These are phyloP conservation scores for Lasaia peninsularis DNA, from an alignment of 1,140 invertebrate species.

Conservation along the genomic window DNA sequence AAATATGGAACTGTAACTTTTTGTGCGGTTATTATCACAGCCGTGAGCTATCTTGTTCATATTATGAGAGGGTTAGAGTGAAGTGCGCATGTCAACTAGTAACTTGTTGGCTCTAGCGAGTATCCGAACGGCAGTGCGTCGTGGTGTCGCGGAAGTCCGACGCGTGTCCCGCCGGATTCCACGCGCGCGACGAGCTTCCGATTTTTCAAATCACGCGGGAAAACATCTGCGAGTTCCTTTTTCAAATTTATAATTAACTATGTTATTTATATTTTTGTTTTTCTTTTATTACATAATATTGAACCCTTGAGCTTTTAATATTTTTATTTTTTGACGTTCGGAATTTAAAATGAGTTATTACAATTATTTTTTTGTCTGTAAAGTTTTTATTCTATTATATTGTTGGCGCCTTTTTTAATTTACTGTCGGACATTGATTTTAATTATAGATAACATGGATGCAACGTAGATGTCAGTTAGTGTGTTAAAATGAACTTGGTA, in stretches of 20 bases:
- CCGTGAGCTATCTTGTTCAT: slow-evolving; percentile 10
- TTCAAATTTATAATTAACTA: neutral
- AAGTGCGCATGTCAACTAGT: slow-evolving; percentile 65
- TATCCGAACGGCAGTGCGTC: slow-evolving; percentile 63
- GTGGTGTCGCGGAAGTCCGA: slow-evolving; percentile 45
- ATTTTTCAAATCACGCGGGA: slow-evolving; percentile 33
- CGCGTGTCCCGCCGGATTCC: slow-evolving; percentile 38
- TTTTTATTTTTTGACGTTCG: neutral
- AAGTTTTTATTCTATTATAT: neutral
- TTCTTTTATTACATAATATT: neutral
- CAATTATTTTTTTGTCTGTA: neutral
- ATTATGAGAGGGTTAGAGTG: slow-evolving; percentile 34
- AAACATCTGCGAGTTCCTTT: slow-evolving; percentile 22
- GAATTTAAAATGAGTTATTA: neutral
- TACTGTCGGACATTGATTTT: neutral
- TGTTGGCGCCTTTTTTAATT: slow-evolving; percentile 3
- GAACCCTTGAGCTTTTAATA: neutral
- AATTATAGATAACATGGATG: slow-evolving; percentile 42
- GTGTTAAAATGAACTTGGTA: slow-evolving; percentile 52
- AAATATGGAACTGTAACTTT: slow-evolving; percentile 11
- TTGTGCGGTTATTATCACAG: slow-evolving; percentile 16
- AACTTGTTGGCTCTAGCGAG: slow-evolving; percentile 66
- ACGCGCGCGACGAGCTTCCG: slow-evolving; percentile 31
- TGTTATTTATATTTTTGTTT: slow-evolving; percentile 12
- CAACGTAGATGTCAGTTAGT: slow-evolving; percentile 37